phyloP scores from a whole-genome alignment of 2,888 invertebrate species.

The Philopedon plagiatum region DNA sequence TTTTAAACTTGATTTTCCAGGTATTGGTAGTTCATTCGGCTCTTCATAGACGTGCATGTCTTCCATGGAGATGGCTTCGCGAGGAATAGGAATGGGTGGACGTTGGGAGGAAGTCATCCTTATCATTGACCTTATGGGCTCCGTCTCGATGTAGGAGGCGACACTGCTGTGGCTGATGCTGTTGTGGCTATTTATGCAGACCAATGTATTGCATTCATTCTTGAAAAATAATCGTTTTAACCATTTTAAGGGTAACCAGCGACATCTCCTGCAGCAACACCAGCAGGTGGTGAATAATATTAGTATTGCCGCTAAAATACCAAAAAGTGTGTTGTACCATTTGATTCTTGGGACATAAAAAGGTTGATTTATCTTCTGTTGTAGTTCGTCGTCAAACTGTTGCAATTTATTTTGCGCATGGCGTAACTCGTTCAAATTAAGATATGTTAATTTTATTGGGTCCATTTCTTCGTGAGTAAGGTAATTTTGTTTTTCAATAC shows the following conservation, averaged over 20 bases:
- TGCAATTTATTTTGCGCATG: slow-evolving; percentile 40
- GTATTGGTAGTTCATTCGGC: too few relatives aligned
- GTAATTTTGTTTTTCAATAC: slow-evolving; percentile 12
- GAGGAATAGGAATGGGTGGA: too few relatives aligned
- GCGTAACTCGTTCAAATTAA: slow-evolving; percentile 39
- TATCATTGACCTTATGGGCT: too few relatives aligned
- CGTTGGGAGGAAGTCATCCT: too few relatives aligned
- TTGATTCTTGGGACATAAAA: slow-evolving; percentile 24
- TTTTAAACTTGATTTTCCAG: too few relatives aligned
- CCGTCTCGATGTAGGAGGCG: neutral
- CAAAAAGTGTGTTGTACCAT: slow-evolving; percentile 36
- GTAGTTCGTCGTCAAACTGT: slow-evolving; percentile 41
- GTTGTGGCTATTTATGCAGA: neutral
- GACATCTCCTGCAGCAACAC: neutral
- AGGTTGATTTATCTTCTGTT: slow-evolving; percentile 32
- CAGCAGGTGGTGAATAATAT: neutral
- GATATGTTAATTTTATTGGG: slow-evolving; percentile 16
- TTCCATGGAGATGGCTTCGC: too few relatives aligned
- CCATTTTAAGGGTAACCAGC: neutral
- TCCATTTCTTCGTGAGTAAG: slow-evolving; percentile 21
- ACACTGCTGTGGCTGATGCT: neutral
- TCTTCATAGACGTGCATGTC: too few relatives aligned
- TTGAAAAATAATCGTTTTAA: neutral
- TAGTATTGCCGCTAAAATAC: neutral
- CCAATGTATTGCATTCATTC: neutral